phyloP scores from a whole-genome alignment of 2,113 vertebrate species.

The Neodon shergylaensis region DNA sequence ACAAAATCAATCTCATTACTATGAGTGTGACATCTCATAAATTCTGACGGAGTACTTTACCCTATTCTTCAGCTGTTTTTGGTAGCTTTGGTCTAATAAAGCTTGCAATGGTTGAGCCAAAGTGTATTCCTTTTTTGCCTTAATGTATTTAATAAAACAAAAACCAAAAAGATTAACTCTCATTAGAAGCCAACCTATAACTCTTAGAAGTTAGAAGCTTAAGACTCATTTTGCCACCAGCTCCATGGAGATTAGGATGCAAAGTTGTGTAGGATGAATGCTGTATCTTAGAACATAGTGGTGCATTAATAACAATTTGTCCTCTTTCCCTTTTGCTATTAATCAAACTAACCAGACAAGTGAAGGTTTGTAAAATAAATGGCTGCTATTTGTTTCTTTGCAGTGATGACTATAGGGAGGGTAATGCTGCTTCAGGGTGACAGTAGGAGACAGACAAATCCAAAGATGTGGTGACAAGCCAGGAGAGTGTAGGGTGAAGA shows the following conservation, averaged over 20 bases:
- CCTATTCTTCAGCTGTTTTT: neutral
- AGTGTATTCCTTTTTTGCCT: neutral
- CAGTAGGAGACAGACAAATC: neutral
- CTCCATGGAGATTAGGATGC: neutral
- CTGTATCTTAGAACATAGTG: neutral
- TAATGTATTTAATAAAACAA: neutral
- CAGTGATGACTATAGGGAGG: neutral
- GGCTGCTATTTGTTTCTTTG: neutral
- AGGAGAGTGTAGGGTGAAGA: accelerated
- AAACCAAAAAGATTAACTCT: neutral
- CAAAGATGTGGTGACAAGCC: neutral
- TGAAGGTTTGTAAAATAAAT: neutral
- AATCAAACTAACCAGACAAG: neutral
- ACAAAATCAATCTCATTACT: neutral
- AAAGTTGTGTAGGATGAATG: neutral
- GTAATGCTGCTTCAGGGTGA: neutral
- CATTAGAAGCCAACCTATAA: neutral
- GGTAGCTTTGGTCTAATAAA: neutral
- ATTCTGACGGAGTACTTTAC: neutral
- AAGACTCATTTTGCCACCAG: neutral
- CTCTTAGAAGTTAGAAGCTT: neutral
- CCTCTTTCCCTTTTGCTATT: constrained; percentile 23
- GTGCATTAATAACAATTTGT: neutral
- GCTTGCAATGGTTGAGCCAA: neutral
- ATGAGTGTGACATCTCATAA: neutral